Conservation (phyloP, 2,113 vertebrate species). For the Pelvicachromis taeniatus region DNA sequence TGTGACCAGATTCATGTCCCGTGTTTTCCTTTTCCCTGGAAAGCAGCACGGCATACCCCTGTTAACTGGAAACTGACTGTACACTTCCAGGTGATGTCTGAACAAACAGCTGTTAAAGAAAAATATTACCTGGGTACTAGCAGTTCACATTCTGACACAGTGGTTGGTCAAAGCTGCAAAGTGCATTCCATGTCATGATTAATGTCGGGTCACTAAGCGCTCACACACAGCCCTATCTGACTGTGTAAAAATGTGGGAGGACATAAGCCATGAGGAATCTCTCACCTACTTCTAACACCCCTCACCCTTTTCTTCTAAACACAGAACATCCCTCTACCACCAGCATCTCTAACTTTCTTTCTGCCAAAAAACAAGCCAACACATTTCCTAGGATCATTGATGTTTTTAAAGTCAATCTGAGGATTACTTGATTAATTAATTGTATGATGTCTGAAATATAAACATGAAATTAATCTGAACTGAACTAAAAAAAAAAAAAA, state of each 20-base stretch:
- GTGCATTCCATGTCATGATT: constrained; percentile 23
- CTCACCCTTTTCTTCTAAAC: constrained; percentile 12
- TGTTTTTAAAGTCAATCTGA: neutral
- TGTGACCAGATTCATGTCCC: neutral
- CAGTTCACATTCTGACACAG: neutral
- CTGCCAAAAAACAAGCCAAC: neutral
- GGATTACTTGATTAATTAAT: neutral
- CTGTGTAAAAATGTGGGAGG: constrained; percentile 27
- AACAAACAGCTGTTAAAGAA: neutral
- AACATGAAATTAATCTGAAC: neutral
- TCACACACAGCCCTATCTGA: neutral
- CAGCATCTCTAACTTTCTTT: neutral
- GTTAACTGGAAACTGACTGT: neutral
- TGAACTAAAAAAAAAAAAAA: neutral
- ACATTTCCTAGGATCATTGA: neutral
- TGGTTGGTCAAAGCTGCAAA: neutral
- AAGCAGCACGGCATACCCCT: neutral
- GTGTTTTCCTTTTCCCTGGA: neutral
- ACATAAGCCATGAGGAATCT: constrained; percentile 47
- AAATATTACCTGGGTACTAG: neutral
- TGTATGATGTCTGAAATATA: neutral
- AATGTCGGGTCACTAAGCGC: constrained; percentile 19
- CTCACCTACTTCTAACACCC: constrained; percentile 33
- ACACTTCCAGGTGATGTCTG: neutral
- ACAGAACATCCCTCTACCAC: neutral